phyloP scores from a whole-genome alignment of 2,113 vertebrate genomes.

The Seriola dumerili region DNA sequence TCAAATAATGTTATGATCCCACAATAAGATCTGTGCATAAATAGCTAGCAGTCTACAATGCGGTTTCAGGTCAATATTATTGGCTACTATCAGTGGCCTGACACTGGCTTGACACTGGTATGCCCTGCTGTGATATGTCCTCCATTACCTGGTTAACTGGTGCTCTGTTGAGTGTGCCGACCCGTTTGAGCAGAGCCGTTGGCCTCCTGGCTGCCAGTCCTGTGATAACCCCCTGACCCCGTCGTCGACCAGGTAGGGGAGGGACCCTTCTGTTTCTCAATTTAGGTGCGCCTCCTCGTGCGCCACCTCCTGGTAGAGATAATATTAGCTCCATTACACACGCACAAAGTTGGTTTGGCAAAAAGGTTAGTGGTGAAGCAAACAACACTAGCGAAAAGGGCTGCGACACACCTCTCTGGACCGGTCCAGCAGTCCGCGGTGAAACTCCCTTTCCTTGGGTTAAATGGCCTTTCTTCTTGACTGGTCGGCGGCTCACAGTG shows the following conservation, averaged over 20 bases:
- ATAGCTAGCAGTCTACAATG: not conserved
- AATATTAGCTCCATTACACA: not conserved
- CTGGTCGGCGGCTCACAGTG: constrained; percentile 64
- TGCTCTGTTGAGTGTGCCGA: constrained; percentile 90
- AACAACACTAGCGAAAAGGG: not conserved
- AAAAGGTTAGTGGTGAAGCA: too few species aligned
- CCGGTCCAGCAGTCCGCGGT: constrained; percentile 78
- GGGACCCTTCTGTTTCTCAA: constrained; percentile 83
- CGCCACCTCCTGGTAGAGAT: constrained; percentile 54
- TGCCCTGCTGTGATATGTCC: not conserved
- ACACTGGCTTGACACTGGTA: not conserved
- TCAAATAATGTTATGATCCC: not conserved
- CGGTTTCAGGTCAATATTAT: not conserved
- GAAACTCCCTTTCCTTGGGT: constrained; percentile 81
- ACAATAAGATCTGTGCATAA: not conserved
- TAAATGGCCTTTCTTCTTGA: constrained; percentile 84
- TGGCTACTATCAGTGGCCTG: not conserved
- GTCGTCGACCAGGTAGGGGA: constrained; percentile 81
- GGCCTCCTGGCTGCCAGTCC: constrained; percentile 91
- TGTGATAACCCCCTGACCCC: constrained; percentile 90
- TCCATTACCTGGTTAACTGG: constrained; percentile 85
- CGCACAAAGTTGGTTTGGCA: not conserved
- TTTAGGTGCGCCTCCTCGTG: constrained; percentile 84
- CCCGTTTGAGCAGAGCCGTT: constrained; percentile 84
- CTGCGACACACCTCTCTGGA: constrained; percentile 84